Percentiles rank a stretch among this genome's conserved stretches.
These are phyloP conservation scores for Picathartes gymnocephalus DNA, from an alignment of 2,113 vertebrate genomes.

Conservation along the genomic window DNA sequence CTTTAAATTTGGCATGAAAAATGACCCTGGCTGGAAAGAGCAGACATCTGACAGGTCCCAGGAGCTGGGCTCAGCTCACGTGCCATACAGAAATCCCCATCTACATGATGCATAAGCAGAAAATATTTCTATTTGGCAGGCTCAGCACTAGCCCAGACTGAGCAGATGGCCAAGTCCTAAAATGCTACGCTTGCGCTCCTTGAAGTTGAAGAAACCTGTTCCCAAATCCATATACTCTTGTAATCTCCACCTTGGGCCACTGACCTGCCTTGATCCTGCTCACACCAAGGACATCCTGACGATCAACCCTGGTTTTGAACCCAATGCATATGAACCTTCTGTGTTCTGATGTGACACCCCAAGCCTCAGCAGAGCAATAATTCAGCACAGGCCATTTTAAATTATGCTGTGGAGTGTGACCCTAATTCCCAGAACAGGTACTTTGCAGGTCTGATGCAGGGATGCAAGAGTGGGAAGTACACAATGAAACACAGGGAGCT, in stretches of 20 bases:
- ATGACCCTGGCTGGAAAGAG: not conserved
- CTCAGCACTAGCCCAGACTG: not conserved
- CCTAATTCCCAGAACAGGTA: not conserved
- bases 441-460: not conserved
- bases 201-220: not conserved
- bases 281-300: not conserved
- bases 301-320: not conserved
- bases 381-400: fast-evolving
- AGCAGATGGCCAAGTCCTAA: not conserved
- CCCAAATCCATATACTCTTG: not conserved
- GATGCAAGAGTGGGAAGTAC: not conserved
- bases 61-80: not conserved
- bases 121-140: not conserved
- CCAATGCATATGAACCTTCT: not conserved
- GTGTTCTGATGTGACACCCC: not conserved
- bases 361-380: not conserved
- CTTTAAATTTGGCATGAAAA: not conserved
- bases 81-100: not conserved
- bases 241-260: not conserved
- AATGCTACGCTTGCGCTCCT: fast-evolving
- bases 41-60: not conserved
- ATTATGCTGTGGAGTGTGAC: not conserved
- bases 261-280: not conserved
- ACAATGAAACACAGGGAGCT: not conserved
- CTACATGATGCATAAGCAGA: not conserved